These are phyloP conservation scores for Trachelus tabidus DNA, from an alignment of 2,888 invertebrate species.

Conservation along the genomic window DNA sequence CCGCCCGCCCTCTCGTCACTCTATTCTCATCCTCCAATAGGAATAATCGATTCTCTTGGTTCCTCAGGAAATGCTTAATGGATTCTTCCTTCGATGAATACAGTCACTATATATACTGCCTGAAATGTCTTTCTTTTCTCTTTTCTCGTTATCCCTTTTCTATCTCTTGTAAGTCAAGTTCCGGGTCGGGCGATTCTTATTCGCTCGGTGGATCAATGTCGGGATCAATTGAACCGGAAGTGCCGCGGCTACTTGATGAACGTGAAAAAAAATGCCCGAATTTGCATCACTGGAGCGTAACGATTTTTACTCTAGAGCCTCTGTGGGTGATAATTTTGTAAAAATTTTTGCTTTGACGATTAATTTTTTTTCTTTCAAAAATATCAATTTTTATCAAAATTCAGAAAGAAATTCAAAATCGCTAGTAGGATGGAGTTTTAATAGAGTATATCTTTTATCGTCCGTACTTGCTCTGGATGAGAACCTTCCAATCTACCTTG, in stretches of 20 bases:
- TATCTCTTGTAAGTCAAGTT: neutral
- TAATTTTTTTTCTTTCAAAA: neutral
- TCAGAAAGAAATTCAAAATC: neutral
- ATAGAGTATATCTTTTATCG: neutral
- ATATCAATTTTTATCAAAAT: neutral
- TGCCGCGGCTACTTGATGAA: neutral
- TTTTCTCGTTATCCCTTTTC: conserved; percentile 17
- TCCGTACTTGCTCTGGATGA: neutral
- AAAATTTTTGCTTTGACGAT: neutral
- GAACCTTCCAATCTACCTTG: neutral
- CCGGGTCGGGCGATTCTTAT: conserved; percentile 15
- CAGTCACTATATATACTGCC: neutral
- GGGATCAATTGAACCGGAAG: neutral
- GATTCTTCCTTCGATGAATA: neutral
- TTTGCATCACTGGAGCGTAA: neutral
- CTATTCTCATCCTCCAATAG: neutral
- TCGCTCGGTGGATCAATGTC: conserved; percentile 6
- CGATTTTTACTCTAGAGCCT: neutral
- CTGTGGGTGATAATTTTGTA: neutral
- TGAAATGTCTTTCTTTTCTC: conserved; percentile 9
- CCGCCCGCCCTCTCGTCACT: no score
- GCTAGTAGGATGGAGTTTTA: neutral
- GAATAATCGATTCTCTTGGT: neutral
- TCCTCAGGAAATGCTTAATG: conserved; percentile 3
- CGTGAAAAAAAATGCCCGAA: neutral